Conservation (phyloP, 2,888 invertebrate genomes). For the Agriotes lineatus region DNA sequence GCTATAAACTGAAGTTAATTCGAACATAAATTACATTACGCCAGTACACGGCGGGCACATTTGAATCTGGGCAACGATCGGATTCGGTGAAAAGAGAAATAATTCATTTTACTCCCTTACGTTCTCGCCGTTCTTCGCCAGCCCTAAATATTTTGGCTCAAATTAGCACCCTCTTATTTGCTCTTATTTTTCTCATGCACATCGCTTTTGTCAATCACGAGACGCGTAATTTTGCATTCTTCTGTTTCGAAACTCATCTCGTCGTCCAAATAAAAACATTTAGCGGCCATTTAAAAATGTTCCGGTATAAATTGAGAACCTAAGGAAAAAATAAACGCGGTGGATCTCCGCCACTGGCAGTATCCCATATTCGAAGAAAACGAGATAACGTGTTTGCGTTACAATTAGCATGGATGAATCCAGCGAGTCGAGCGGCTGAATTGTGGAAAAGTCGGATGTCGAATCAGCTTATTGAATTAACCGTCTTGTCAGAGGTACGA, state of each 20-base stretch:
- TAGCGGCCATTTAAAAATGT: too few species aligned
- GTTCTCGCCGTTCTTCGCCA: not conserved
- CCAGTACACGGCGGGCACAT: not conserved
- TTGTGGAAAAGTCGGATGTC: slow-evolving; percentile 56
- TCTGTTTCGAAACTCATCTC: too few species aligned
- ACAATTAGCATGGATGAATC: slow-evolving; percentile 53
- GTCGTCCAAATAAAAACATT: too few species aligned
- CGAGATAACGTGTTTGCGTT: slow-evolving; percentile 49
- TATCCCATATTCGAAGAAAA: slow-evolving; percentile 24
- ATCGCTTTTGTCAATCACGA: not conserved
- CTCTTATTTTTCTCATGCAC: not conserved
- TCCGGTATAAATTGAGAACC: too few species aligned
- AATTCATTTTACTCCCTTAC: not conserved
- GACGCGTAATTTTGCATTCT: too few species aligned
- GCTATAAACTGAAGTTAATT: not conserved
- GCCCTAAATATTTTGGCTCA: not conserved
- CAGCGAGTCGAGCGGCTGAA: slow-evolving; percentile 48
- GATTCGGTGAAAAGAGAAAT: not conserved
- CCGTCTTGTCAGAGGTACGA: slow-evolving; percentile 54
- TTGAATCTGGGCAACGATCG: not conserved
- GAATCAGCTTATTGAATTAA: slow-evolving; percentile 57
- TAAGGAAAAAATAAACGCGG: not conserved
- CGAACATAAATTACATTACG: not conserved
- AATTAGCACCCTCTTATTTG: not conserved
- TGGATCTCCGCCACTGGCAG: slow-evolving; percentile 5